Percentiles rank a stretch among this genome's conserved stretches.
Evolutionary conservation across 1,140 invertebrate genomes (phyloP).

Genomic region (Drosophila mayri): DNA sequence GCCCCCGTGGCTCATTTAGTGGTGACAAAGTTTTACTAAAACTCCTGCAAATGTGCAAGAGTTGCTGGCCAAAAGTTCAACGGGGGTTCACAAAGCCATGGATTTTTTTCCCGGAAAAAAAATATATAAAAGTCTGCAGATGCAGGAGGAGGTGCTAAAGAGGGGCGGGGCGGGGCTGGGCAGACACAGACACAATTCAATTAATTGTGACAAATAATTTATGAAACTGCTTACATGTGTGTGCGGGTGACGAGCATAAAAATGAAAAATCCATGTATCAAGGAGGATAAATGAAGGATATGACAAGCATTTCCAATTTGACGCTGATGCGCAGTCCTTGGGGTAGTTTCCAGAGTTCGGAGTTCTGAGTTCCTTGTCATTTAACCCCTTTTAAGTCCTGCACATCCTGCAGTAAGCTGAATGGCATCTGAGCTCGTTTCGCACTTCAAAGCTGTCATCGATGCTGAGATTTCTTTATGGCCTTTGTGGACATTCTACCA

Average conservation of each 20-base stretch:
- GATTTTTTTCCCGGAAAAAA: slow-evolving; percentile 5
- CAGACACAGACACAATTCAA: slow-evolving; percentile 76
- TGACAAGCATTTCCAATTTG: slow-evolving; percentile 85
- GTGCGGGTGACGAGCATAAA: slow-evolving; percentile 52
- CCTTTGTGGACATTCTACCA: slow-evolving; percentile 1
- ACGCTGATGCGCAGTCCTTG: slow-evolving; percentile 54
- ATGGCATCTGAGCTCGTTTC: slow-evolving; percentile 69
- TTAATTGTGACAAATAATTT: slow-evolving; percentile 85
- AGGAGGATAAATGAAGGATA: slow-evolving; percentile 81
- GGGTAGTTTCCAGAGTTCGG: slow-evolving; percentile 48
- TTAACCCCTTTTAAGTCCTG: slow-evolving; percentile 66
- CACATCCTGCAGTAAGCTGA: slow-evolving; percentile 44
- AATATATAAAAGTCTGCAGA: slow-evolving; percentile 19
- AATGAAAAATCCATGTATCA: slow-evolving; percentile 78
- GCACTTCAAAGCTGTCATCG: slow-evolving; percentile 57
- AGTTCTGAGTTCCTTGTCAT: slow-evolving; percentile 11
- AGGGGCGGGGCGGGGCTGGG: neutral
- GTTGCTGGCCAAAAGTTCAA: slow-evolving; percentile 38
- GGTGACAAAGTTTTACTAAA: slow-evolving; percentile 72
- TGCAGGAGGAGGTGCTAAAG: slow-evolving; percentile 17
- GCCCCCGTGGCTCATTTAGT: slow-evolving; percentile 62
- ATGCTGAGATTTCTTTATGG: slow-evolving; percentile 33
- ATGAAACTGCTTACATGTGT: slow-evolving; percentile 67
- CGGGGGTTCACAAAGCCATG: slow-evolving; percentile 20
- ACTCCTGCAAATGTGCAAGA: slow-evolving; percentile 61